Base-by-base conservation (phyloP, 1,140 invertebrate genomes). In the Zaprionus vittiger region DNA sequence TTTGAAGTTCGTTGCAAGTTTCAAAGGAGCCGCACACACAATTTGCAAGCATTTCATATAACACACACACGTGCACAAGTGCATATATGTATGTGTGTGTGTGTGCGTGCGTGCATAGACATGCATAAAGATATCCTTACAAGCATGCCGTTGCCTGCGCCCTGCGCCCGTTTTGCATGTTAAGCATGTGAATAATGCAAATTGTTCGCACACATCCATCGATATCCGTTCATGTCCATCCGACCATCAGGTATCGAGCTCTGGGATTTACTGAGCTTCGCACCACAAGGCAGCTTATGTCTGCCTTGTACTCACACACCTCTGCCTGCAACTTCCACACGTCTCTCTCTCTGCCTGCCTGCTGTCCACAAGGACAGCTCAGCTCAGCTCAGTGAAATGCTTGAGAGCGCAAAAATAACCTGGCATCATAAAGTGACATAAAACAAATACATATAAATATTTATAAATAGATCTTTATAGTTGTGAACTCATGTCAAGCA, bases 121-220 rank as follows among this genome's bases (percentile, higher is more conserved):
- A 24, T 72, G 61, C 52, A 67, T 67, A 67, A 38, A 60, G 56
- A 70, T 62, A 55, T 31, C 49, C 70, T 67, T 37, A 47, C n/a
- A 22, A 66, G 71, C 62, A 57, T 73, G 74, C 54, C 56, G 17
- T 44, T 31, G 67, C n/a, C 57, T 67, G 54, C 41, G 52, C n/a
- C n/a, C n/a, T n/a, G n/a, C n/a, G n/a, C n/a, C n/a, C 75, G 83
- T 84, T 87, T 84, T 87, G 83, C 81, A 89, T 89, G 83, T 84
- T 87, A 89, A 89, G 75, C 83, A 80, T 87, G 83, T 87, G 84
- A 86, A 89, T 83, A 83, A 89, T 89, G 84, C 85, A 87, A 87
- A 87, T 84, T 89, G 78, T 89, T 81, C 76, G 68, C 81, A 85
- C 77, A 70, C 56, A 56, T 64, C 28, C 62, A 73, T 54, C 31